Conservation (phyloP, 2,888 invertebrate species). For the Dolichomitus sp. region DNA sequence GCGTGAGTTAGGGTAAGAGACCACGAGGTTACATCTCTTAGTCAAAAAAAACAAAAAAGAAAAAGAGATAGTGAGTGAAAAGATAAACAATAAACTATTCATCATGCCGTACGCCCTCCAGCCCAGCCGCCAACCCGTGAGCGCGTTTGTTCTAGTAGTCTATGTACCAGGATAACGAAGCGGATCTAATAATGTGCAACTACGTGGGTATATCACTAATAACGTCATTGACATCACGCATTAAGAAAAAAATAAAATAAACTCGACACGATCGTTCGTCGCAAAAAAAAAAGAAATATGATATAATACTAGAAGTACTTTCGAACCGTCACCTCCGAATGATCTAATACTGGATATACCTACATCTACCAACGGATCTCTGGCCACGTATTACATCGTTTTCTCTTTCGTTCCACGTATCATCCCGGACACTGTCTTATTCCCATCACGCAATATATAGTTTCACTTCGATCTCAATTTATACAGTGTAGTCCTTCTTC, state of each 20-base stretch:
- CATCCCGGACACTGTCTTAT: conserved; percentile 55
- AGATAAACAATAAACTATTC: conserved; percentile 44
- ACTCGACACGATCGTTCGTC: conserved; percentile 56
- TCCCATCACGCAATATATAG: conserved; percentile 40
- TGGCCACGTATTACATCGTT: conserved; percentile 61
- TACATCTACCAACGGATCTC: conserved; percentile 67
- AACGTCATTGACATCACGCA: conserved; percentile 55
- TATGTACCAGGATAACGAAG: conserved; percentile 56
- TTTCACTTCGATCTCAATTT: conserved; percentile 56
- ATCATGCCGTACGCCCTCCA: conserved; percentile 69
- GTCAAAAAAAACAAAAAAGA: conserved; percentile 14
- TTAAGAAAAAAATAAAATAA: conserved; percentile 40
- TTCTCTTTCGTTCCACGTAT: conserved; percentile 60
- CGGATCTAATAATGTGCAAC: conserved; percentile 61
- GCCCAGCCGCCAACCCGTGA: conserved; percentile 61
- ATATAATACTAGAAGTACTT: conserved; percentile 36
- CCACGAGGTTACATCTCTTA: conserved; percentile 39
- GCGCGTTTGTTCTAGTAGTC: conserved; percentile 53
- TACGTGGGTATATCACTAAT: conserved; percentile 45
- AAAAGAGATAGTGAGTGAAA: conserved; percentile 21
- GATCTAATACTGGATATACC: conserved; percentile 69
- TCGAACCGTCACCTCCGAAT: conserved; percentile 65
- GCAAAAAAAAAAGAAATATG: conserved; percentile 48
- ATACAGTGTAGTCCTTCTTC: conserved; percentile 48
- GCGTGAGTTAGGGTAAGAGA: conserved; percentile 48